Percentiles rank a stretch among this genome's conserved stretches.
phyloP scores from a whole-genome alignment of 2,888 invertebrate species.

The Nematopogon swammerdamellus region DNA sequence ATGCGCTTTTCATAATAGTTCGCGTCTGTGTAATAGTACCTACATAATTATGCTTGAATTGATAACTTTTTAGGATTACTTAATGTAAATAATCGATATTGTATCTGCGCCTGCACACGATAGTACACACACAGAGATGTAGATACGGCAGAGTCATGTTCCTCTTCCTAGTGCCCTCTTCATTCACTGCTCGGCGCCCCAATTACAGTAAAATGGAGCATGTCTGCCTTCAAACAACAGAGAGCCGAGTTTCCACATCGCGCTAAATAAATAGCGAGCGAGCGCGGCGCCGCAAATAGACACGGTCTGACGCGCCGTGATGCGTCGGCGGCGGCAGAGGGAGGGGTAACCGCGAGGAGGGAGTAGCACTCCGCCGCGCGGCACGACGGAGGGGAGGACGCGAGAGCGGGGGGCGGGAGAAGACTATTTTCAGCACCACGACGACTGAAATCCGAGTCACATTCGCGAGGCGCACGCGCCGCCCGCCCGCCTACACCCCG shows the following conservation, averaged over 20 bases:
- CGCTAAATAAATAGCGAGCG: constrained; percentile 50
- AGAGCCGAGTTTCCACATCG: constrained; percentile 45
- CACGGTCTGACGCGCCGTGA: constrained; percentile 16
- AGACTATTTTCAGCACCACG: constrained; percentile 54
- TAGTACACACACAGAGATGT: too few relatives aligned
- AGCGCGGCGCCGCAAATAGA: constrained; percentile 48
- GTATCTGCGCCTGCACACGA: too few relatives aligned
- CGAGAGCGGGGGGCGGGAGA: constrained; percentile 14
- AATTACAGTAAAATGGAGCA: constrained; percentile 42
- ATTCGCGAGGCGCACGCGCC: constrained; percentile 18
- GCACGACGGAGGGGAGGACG: constrained; percentile 17
- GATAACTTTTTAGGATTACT: too few relatives aligned
- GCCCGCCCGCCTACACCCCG: neutral
- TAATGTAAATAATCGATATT: too few relatives aligned
- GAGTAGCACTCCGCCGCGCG: too few relatives aligned
- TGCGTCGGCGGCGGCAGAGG: constrained; percentile 13
- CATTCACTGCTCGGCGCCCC: constrained; percentile 18
- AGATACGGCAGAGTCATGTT: too few relatives aligned
- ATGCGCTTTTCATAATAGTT: too few relatives aligned
- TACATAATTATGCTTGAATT: too few relatives aligned
- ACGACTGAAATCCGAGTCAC: constrained; percentile 50
- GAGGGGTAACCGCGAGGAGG: too few relatives aligned
- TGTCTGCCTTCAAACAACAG: constrained; percentile 41
- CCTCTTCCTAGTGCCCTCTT: too few relatives aligned
- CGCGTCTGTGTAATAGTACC: too few relatives aligned